A percentile compares a stretch with the other conserved stretches of the same genome.
These are phyloP conservation scores for Mamestra brassicae DNA, from an alignment of 2,888 invertebrate species.

Conservation along the genomic window DNA sequence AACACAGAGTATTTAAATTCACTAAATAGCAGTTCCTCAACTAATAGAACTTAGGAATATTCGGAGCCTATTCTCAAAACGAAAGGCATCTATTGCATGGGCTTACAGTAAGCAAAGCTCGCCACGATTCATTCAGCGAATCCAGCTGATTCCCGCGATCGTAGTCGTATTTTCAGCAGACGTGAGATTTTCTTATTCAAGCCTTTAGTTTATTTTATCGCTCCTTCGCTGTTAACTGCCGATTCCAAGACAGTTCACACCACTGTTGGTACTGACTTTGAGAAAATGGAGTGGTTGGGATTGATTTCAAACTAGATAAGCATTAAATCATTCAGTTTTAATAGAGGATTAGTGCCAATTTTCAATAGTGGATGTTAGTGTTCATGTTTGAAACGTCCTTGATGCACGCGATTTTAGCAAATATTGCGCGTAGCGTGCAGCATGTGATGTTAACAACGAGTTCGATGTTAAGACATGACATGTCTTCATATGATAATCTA, in stretches of 20 bases:
- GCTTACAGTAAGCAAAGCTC: too few relatives aligned
- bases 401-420: slow-evolving; percentile 43
- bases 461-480: background rate
- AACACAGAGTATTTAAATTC: too few relatives aligned
- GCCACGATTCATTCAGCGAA: too few relatives aligned
- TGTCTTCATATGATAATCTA: slow-evolving; percentile 1
- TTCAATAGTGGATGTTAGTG: slow-evolving; percentile 6
- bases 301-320: background rate
- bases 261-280: background rate
- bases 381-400: slow-evolving; percentile 32
- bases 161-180: too few relatives aligned
- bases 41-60: too few relatives aligned
- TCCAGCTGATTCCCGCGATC: too few relatives aligned
- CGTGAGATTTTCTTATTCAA: too few relatives aligned
- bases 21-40: too few relatives aligned
- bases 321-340: background rate
- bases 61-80: too few relatives aligned
- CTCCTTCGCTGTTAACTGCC: too few relatives aligned
- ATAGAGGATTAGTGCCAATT: slow-evolving; percentile 13
- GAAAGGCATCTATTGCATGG: too few relatives aligned
- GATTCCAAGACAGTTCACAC: background rate
- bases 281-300: background rate
- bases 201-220: too few relatives aligned
- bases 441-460: slow-evolving; percentile 8
- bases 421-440: slow-evolving; percentile 29